Base-by-base conservation (phyloP, 2,797 vertebrate species). In the Moxostoma hubbsi region DNA sequence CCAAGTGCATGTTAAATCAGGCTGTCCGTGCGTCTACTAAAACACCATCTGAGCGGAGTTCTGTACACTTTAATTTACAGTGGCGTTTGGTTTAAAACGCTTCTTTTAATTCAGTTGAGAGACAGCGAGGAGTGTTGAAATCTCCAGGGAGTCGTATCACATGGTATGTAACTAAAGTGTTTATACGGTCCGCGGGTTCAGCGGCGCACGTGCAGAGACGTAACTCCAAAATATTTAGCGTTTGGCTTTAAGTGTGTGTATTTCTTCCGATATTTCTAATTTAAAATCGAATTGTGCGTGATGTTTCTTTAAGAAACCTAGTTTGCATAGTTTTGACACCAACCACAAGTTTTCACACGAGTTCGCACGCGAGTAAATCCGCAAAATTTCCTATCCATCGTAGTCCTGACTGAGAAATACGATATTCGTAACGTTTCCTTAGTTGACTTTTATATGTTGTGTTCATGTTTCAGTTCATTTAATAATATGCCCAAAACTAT, bases 1-100 rank as follows among this genome's bases (percentile, higher is more conserved):
- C 49, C 72, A 9, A 16, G 50, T 55, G 70, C 83, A 78, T 87
- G 86, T 69, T 76, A 90, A 90, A 87, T 73, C 81, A 75, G 8
- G 5, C 53, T n/a, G 7, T 59, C 75, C 46, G 7, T 62, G 47
- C 58, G 36, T 46, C 49, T 7, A 43, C 1, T 9, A 67, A 59
- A 73, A 81, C 74, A 73, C 13, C 64, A 45, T 16, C 10, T 45
- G 4, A 11, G 0, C 47, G 53, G 49, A 77, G 45, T 13, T 68
- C 49, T 45, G 18, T 57, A 51, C 6, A 43, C 18, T 13, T 55
- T 9, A 13, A 16, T 7, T 11, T 4, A 18, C 9, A 7, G 55
- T 53, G 51, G 49, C 45, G 6, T 12, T 9, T 45, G 45, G 15
- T 45, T 69, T 62, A 8, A 11, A 18, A n/a, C n/a, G n/a, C 7